phyloP scores from a whole-genome alignment of 2,113 vertebrate genomes.

The Oncorhynchus mykiss region DNA sequence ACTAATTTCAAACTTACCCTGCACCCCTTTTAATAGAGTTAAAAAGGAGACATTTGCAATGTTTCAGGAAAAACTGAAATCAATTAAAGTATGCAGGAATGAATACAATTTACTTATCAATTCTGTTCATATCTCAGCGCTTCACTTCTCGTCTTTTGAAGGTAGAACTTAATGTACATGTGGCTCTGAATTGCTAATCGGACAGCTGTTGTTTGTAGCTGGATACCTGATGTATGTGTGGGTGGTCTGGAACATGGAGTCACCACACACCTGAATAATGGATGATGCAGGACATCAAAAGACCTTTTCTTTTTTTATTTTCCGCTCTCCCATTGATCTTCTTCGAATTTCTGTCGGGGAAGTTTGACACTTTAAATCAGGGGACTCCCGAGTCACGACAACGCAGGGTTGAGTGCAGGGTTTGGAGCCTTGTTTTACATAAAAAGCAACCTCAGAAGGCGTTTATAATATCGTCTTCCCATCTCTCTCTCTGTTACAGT shows the following conservation, averaged over 20 bases:
- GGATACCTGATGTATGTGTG: not conserved
- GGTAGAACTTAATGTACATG: not conserved
- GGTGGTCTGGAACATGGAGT: not conserved
- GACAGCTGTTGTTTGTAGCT: not conserved
- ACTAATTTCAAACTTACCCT: not conserved
- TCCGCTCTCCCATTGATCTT: not conserved
- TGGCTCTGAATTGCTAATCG: conserved; percentile 7
- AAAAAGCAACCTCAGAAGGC: not conserved
- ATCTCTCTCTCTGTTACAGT: not conserved
- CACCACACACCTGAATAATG: conserved; percentile 18
- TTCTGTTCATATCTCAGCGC: not conserved
- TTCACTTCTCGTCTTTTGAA: conserved; percentile 1
- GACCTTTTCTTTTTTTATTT: not conserved
- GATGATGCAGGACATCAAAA: conserved; percentile 28
- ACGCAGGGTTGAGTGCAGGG: not conserved
- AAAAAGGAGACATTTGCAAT: not conserved
- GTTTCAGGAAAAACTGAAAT: not conserved
- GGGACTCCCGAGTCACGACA: not conserved
- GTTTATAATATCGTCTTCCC: conserved; percentile 9
- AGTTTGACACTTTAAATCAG: conserved; percentile 13
- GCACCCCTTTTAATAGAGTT: not conserved
- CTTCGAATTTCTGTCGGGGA: not conserved
- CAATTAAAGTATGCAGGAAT: not conserved
- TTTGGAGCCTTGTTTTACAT: not conserved
- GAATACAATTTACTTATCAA: not conserved